These are phyloP conservation scores for Magallana ariakensis DNA, from an alignment of 1,140 invertebrate genomes.

Conservation along the genomic window DNA sequence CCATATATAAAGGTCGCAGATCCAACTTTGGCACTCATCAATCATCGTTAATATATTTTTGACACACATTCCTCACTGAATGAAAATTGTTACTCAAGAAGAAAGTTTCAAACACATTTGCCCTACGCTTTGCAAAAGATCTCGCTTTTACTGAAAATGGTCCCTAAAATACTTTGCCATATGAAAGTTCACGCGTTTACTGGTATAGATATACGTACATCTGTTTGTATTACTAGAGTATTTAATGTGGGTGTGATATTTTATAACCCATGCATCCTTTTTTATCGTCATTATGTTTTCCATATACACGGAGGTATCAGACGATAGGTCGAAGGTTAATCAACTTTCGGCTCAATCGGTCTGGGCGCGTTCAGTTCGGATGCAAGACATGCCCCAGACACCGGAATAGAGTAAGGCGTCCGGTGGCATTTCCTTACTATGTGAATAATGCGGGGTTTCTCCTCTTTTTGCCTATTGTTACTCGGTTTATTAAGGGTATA, in stretches of 20 bases:
- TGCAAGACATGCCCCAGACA: constrained; percentile 22
- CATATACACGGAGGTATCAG: neutral
- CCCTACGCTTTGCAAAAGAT: no score
- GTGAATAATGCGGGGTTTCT: constrained; percentile 8
- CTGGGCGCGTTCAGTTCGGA: constrained; percentile 27
- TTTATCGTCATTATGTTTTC: neutral
- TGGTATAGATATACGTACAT: neutral
- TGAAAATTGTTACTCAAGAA: no score
- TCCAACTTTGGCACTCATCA: neutral
- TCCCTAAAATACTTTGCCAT: no score
- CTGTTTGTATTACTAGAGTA: neutral
- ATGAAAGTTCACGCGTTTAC: no score
- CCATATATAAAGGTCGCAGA: neutral
- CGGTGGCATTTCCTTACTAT: constrained; percentile 4
- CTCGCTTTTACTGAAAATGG: no score
- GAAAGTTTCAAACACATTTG: no score
- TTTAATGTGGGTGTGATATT: neutral
- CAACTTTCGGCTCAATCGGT: neutral
- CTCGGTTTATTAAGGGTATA: neutral
- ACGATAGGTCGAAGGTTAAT: constrained; percentile 1
- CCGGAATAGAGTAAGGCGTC: constrained; percentile 23
- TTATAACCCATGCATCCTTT: constrained; percentile 5
- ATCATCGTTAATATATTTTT: constrained; percentile 2
- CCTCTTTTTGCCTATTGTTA: neutral
- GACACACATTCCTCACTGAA: neutral